Percentiles rank a stretch among this genome's conserved stretches.
Conservation (phyloP, 2,113 vertebrate species). For the Sclerurus mexicanus region DNA sequence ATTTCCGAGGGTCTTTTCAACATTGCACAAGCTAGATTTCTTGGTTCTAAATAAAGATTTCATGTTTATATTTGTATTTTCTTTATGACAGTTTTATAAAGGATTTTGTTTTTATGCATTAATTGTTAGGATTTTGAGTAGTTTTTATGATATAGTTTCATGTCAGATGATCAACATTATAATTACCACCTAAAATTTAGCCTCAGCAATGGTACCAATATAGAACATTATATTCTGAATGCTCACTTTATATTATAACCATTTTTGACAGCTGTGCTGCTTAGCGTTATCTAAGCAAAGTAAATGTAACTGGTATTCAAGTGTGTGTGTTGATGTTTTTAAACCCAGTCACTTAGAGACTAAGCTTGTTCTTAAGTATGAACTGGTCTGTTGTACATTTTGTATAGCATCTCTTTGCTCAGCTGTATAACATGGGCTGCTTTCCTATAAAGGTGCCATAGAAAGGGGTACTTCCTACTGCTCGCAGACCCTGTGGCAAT, state of each 20-base stretch:
- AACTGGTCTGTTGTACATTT: constrained; percentile 43
- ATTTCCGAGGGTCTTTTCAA: constrained; percentile 4
- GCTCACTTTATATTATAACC: constrained; percentile 70
- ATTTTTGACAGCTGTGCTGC: constrained; percentile 67
- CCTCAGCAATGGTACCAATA: constrained; percentile 39
- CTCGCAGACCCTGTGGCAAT: constrained; percentile 32
- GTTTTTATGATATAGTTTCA: constrained; percentile 59
- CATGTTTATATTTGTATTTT: not conserved
- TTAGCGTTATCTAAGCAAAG: constrained; percentile 57
- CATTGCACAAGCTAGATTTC: not conserved
- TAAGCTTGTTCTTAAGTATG: constrained; percentile 45
- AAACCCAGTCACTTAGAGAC: constrained; percentile 51
- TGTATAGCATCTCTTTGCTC: constrained; percentile 33
- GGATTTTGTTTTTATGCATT: constrained; percentile 27
- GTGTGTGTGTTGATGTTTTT: constrained; percentile 27
- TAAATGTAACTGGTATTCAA: constrained; percentile 48
- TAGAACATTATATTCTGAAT: constrained; percentile 65
- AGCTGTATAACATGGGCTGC: constrained; percentile 13
- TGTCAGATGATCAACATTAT: constrained; percentile 59
- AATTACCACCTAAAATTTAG: constrained; percentile 71
- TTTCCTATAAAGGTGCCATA: not conserved
- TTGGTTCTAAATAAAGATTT: constrained; percentile 11
- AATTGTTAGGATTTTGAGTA: constrained; percentile 29
- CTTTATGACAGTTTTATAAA: constrained; percentile 19
- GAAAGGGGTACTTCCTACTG: not conserved